Percentiles rank a stretch among this genome's conserved stretches.
These are phyloP conservation scores for Choristoneura fumiferana DNA, from an alignment of 1,140 invertebrate species.

Conservation along the genomic window DNA sequence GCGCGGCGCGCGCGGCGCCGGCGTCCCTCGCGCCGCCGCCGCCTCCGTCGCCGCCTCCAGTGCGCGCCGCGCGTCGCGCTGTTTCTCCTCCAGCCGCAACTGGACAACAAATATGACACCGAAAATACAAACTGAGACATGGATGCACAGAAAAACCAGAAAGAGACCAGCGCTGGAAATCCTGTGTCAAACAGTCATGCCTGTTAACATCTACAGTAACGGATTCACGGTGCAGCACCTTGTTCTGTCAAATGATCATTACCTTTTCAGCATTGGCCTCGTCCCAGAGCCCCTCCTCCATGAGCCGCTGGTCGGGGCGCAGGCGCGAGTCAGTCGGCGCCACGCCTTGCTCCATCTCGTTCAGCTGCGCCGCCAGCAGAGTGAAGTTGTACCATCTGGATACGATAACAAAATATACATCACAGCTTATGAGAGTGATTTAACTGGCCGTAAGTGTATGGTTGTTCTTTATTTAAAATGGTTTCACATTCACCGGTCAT, in stretches of 20 bases:
- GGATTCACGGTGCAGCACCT: no score
- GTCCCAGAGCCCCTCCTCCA: slow-evolving; percentile 98
- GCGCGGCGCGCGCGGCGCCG: slow-evolving; percentile 88
- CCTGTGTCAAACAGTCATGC: no score
- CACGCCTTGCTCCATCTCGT: slow-evolving; percentile 94
- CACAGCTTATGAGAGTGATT: no score
- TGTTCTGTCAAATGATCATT: no score
- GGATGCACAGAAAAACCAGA: no score
- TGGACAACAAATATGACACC: neutral
- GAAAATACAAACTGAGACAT: no score
- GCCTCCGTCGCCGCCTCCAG: slow-evolving; percentile 90
- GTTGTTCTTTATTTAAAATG: no score
- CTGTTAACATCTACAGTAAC: no score
- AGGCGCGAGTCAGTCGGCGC: slow-evolving; percentile 97
- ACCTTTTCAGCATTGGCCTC: slow-evolving; percentile 95
- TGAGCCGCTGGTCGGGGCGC: slow-evolving; percentile 97
- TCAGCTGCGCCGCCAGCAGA: slow-evolving; percentile 95
- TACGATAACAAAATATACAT: neutral
- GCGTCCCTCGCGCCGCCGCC: slow-evolving; percentile 85
- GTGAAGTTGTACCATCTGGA: slow-evolving; percentile 96
- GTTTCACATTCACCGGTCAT: no score
- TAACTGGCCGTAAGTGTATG: no score
- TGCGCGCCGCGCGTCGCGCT: slow-evolving; percentile 85
- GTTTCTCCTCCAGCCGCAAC: slow-evolving; percentile 95
- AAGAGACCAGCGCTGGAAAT: no score